These are phyloP conservation scores for Petrocephalus microphthalmus DNA, from an alignment of 2,113 vertebrate species.

Conservation along the genomic window DNA sequence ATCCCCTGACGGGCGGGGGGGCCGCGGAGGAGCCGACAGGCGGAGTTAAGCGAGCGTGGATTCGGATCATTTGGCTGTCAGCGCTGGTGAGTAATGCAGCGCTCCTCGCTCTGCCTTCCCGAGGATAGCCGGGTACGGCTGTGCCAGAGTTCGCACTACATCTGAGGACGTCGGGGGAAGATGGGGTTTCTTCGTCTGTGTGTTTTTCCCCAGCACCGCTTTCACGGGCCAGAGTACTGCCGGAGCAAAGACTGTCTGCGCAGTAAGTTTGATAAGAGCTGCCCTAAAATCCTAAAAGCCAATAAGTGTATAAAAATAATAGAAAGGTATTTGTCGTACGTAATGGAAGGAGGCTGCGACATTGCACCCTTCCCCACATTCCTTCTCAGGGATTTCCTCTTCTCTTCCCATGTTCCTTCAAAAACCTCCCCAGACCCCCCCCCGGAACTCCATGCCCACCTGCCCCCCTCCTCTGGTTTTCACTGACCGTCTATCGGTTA, in stretches of 20 bases:
- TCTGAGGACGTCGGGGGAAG: background rate
- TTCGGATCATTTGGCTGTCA: background rate
- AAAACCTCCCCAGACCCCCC: background rate
- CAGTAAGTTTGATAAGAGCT: background rate
- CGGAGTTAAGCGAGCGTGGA: background rate
- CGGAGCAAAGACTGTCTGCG: background rate
- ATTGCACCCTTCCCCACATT: background rate
- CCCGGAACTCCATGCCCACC: background rate
- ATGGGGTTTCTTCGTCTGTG: background rate
- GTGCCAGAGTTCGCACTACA: background rate
- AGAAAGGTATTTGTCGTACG: background rate
- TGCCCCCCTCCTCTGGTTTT: background rate
- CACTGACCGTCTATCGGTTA: background rate
- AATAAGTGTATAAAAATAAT: background rate
- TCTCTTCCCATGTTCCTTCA: background rate
- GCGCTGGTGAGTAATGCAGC: background rate
- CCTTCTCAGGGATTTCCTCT: background rate
- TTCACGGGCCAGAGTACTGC: background rate
- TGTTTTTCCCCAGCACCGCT: background rate
- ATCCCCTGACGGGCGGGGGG: background rate
- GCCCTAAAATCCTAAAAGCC: background rate
- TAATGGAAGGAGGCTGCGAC: background rate
- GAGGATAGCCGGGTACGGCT: background rate
- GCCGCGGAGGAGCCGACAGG: background rate
- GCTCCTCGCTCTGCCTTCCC: background rate